These are phyloP conservation scores for Ormyrus nitidulus DNA, from an alignment of 2,888 invertebrate genomes.

Conservation along the genomic window DNA sequence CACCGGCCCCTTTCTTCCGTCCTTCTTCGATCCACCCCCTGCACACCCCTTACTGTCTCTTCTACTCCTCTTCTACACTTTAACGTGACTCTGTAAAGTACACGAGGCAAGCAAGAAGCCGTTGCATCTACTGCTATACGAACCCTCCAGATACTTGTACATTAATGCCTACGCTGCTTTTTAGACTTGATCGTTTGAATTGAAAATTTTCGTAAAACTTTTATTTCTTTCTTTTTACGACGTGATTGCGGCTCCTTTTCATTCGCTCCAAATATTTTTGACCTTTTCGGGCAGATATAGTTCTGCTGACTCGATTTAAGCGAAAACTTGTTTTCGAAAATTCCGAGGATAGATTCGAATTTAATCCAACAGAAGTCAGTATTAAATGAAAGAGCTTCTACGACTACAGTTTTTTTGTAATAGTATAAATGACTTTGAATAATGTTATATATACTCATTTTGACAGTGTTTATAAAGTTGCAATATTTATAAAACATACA, in stretches of 20 bases:
- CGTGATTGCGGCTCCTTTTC: slow-evolving; percentile 16
- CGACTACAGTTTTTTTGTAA: too few species aligned
- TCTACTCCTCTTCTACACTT: slow-evolving; percentile 44
- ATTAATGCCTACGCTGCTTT: slow-evolving; percentile 49
- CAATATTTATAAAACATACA: too few species aligned
- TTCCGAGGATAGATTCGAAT: too few species aligned
- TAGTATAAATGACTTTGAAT: too few species aligned
- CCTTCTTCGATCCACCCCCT: slow-evolving; percentile 55
- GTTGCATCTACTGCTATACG: slow-evolving; percentile 32
- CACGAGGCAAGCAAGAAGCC: slow-evolving; percentile 42
- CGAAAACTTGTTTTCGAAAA: too few species aligned
- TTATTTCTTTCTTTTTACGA: slow-evolving; percentile 10
- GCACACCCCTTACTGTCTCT: slow-evolving; percentile 71
- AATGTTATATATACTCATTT: too few species aligned
- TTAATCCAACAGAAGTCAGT: too few species aligned
- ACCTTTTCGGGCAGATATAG: too few species aligned
- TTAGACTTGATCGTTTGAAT: slow-evolving; percentile 39
- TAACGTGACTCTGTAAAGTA: slow-evolving; percentile 46
- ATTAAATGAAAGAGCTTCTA: too few species aligned
- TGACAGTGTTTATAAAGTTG: too few species aligned
- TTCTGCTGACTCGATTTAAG: too few species aligned
- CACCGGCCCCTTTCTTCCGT: slow-evolving; percentile 69
- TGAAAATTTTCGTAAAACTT: slow-evolving; percentile 29
- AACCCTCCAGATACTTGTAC: slow-evolving; percentile 48
- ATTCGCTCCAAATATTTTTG: too few species aligned